Evolutionary conservation across 2,797 vertebrate species (phyloP), one percentile per base, ranked within the genome.

Genomic region (Lutjanus argentimaculatus): DNA sequence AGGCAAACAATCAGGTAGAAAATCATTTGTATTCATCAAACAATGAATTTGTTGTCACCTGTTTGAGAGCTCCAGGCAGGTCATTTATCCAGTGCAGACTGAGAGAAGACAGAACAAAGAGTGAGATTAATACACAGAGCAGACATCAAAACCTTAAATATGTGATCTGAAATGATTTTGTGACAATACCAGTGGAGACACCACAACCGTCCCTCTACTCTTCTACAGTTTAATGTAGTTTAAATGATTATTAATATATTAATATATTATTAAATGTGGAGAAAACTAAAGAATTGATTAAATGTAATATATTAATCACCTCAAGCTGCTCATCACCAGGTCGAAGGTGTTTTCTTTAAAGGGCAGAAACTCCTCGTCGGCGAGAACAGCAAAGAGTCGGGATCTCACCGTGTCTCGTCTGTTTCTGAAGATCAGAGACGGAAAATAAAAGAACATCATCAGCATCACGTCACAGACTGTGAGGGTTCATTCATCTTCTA

Each of bases 71-170:
- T 87, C 93, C 95, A 12, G 98, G 98, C 85, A 99, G 97, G 87
- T 99, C 97, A 77, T 99, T 99, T 66, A 97, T 96, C 98, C 98
- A 99, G 82, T 99, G 98, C 75, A 99, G 95, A 72, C 98, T 99
- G 91, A 51, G 8, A 25, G n/a, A 82, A 3, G 30, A 82, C 11
- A 78, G 14, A 61, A 10, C 16, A 25, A 14, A 14, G 3, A 4
- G 4, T 7, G 11, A 16, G 14, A 79, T 63, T 19, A 12, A 55
- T 11, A 45, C 15, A 42, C 40, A 58, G 14, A 9, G 2, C 8
- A 30, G 10, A 42, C 19, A 16, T 22, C 12, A 22, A 49, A 8
- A 25, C 22, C 14, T 15, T 15, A 16, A 36, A 36, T 14, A 15
- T 30, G 56, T 13, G n/a, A 22, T 7, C 8, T 19, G 9, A 49